phyloP scores from a whole-genome alignment of 37 sponge, comb jelly and placozoan genomes.

The Halisarca cf. caerulea region DNA sequence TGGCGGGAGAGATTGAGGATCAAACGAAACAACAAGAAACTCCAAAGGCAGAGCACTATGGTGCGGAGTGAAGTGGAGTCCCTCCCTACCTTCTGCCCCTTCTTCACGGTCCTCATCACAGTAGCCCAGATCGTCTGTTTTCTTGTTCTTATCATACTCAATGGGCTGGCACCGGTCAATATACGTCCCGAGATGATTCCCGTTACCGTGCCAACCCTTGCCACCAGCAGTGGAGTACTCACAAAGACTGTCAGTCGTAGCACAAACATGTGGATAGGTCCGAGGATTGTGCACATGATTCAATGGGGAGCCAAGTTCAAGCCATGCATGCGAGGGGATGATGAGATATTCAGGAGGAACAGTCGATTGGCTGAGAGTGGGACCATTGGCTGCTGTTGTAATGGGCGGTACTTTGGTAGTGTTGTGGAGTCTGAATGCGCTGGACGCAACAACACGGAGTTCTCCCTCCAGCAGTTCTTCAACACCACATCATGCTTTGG shows the following conservation, averaged over 20 bases:
- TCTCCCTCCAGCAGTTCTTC: neutral
- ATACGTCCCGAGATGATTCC: slow-evolving; percentile 21
- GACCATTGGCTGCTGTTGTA: slow-evolving; percentile 62
- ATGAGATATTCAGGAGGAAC: slow-evolving; percentile 54
- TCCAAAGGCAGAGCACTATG: slow-evolving; percentile 71
- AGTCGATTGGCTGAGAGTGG: neutral
- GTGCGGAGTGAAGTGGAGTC: slow-evolving; percentile 73
- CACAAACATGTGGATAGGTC: slow-evolving; percentile 92
- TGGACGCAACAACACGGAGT: neutral
- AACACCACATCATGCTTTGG: neutral
- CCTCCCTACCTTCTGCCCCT: slow-evolving; percentile 89
- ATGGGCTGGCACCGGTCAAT: slow-evolving; percentile 52
- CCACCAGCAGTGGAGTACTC: slow-evolving; percentile 13
- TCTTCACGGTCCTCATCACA: slow-evolving; percentile 80
- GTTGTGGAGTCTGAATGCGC: slow-evolving; percentile 8
- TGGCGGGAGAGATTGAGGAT: neutral
- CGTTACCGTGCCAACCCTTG: slow-evolving; percentile 42
- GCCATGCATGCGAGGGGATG: slow-evolving; percentile 94
- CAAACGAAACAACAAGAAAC: slow-evolving; percentile 40
- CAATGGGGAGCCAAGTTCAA: slow-evolving; percentile 87
- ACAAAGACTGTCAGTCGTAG: slow-evolving; percentile 44
- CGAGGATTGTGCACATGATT: slow-evolving; percentile 65
- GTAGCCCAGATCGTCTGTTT: slow-evolving; percentile 64
- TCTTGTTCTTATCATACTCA: slow-evolving; percentile 39
- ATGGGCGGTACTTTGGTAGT: slow-evolving; percentile 49